Base-by-base conservation (phyloP, 2,113 vertebrate species). In the Gnathonemus longibarbis region DNA sequence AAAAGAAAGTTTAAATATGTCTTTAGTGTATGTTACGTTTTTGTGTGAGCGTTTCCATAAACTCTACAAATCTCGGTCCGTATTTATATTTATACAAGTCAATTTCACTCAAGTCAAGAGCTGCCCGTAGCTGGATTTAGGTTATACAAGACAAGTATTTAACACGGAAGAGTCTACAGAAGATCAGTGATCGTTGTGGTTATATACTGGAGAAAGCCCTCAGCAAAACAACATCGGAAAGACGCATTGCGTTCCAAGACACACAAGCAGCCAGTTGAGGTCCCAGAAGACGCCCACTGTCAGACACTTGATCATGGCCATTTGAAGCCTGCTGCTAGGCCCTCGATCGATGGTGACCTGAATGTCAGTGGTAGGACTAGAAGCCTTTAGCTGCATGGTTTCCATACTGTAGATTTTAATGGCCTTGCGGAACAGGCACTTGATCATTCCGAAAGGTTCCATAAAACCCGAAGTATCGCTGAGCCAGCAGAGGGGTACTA, bases 401-500 rank as follows among this genome's bases (percentile, higher is more conserved):
- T 42, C 74, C 62, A 70, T 42, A 35, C 74, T 80, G 74, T 7
- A 80, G 74, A 80, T 80, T 80, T 80, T 80, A 80, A 80, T 19
- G 13, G 2, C 74, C 74, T 42, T 8, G 35, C 10, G 0, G 35
- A 80, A 80, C 74, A 80, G 11, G 35, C 35, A 19, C 31, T 42
- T 42, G 13, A 80, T 80, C 35, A 39, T 80, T 80, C 35, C 15
- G 35, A 70, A 70, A 31, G n/a, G n/a, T 27, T 31, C 62, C 62
- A 27, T 70, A 70, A 70, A 31, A 4, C 3, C 62, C 10, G 3
- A 42, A 35, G 15, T 35, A 70, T 24, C 74, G 89, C 90, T 92
- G 91, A 92, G 49, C 53, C 85, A 90, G 92, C 91, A 91, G 88
- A 91, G 15, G 31, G 39, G 49, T 5, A 90, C 91, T 87, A 66